phyloP scores from a whole-genome alignment of 2,888 invertebrate genomes.

The Athalia cordata region DNA sequence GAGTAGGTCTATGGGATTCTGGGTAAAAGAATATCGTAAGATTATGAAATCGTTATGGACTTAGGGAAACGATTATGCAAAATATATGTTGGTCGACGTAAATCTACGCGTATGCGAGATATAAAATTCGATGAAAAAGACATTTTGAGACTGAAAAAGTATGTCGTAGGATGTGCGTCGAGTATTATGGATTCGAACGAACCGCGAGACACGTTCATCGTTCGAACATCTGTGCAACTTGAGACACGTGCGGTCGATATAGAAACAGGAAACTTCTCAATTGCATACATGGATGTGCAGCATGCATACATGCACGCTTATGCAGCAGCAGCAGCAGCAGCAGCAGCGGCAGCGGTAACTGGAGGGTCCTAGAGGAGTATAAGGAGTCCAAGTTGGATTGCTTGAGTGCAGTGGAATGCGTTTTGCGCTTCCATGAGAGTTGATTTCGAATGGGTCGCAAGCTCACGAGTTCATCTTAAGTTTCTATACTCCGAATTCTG shows the following conservation, averaged over 20 bases:
- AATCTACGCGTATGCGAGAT: too few species aligned
- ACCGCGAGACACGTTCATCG: neutral
- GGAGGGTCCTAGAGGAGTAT: constrained; percentile 29
- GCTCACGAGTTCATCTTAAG: constrained; percentile 9
- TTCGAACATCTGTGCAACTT: constrained; percentile 35
- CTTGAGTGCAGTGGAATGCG: constrained; percentile 31
- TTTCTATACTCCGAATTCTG: neutral
- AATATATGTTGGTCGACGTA: too few species aligned
- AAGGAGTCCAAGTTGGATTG: neutral
- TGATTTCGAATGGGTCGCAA: neutral
- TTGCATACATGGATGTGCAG: constrained; percentile 20
- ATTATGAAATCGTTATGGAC: too few species aligned
- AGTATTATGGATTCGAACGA: neutral
- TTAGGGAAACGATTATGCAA: too few species aligned
- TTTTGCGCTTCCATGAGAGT: constrained; percentile 1
- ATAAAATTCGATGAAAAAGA: too few species aligned
- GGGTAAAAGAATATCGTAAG: too few species aligned
- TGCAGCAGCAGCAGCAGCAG: too few species aligned
- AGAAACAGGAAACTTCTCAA: constrained; percentile 42
- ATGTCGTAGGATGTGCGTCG: too few species aligned
- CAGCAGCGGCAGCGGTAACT: constrained; percentile 11
- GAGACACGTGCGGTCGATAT: constrained; percentile 42
- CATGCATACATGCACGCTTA: too few species aligned
- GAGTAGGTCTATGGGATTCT: too few species aligned
- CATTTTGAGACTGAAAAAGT: too few species aligned